Evolutionary conservation across 2,888 invertebrate genomes (phyloP).

Genomic region (Chromoteleia sp.): DNA sequence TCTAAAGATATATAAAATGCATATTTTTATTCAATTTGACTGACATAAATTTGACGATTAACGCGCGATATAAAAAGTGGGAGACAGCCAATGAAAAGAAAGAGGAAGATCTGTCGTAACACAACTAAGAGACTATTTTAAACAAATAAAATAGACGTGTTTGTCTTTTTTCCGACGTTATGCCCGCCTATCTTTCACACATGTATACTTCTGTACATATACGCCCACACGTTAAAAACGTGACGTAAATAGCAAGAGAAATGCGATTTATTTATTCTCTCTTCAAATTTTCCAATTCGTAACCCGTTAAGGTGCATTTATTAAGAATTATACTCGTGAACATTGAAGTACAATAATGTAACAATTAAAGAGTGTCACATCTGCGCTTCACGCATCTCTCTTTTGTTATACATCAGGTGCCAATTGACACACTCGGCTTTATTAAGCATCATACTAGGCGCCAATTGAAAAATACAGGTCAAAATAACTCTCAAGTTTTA

Average conservation of each 20-base stretch:
- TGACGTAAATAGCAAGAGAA: neutral
- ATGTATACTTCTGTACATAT: neutral
- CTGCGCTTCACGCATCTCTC: neutral
- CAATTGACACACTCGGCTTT: slow-evolving; percentile 42
- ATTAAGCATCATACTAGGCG: slow-evolving; percentile 20
- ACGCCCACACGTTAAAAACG: neutral
- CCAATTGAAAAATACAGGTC: slow-evolving; percentile 41
- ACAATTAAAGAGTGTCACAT: neutral
- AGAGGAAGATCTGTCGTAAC: neutral
- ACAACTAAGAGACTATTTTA: slow-evolving; percentile 7
- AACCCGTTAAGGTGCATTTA: slow-evolving; percentile 1
- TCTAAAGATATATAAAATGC: no score
- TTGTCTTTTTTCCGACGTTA: no score
- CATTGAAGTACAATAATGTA: neutral
- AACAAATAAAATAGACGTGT: neutral
- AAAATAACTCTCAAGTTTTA: slow-evolving; percentile 4
- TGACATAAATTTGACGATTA: neutral
- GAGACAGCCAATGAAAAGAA: neutral
- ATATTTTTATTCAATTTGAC: no score
- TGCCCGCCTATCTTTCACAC: no score
- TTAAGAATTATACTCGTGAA: neutral
- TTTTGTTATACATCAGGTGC: slow-evolving; percentile 35
- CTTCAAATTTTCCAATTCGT: neutral
- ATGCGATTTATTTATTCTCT: neutral
- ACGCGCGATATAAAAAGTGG: slow-evolving; percentile 6